Percentiles rank a stretch among this genome's conserved stretches.
These are phyloP conservation scores for Pluvianellus socialis DNA, from an alignment of 2,113 vertebrate species.

Conservation along the genomic window DNA sequence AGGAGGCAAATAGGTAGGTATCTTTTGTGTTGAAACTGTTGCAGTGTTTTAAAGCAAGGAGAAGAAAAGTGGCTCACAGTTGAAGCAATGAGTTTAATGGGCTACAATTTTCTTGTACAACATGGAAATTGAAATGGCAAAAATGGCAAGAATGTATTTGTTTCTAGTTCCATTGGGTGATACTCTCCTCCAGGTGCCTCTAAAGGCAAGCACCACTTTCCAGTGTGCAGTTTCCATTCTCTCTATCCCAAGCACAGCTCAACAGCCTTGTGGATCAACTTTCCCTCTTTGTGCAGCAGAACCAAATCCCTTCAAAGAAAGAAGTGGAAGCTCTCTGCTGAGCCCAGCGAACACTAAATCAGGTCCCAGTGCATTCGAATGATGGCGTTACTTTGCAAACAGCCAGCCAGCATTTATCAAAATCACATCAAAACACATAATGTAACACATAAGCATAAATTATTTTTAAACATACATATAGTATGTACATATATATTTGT, in stretches of 20 bases:
- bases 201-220: not conserved
- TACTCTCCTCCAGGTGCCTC: not conserved
- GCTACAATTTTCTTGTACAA: not conserved
- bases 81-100: not conserved
- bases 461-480: not conserved
- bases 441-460: not conserved
- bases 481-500: not conserved
- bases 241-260: not conserved
- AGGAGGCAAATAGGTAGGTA: not conserved
- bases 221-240: not conserved
- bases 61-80: not conserved
- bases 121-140: not conserved
- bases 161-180: not conserved
- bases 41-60: not conserved
- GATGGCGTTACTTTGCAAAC: not conserved
- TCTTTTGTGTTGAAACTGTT: not conserved
- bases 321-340: not conserved
- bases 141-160: not conserved
- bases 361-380: not conserved
- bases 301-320: not conserved
- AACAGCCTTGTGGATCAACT: not conserved
- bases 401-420: not conserved
- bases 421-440: not conserved
- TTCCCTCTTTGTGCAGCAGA: not conserved
- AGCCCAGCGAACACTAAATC: not conserved